phyloP scores from a whole-genome alignment of 2,888 invertebrate species.

The Drosophila pseudotalamancana region DNA sequence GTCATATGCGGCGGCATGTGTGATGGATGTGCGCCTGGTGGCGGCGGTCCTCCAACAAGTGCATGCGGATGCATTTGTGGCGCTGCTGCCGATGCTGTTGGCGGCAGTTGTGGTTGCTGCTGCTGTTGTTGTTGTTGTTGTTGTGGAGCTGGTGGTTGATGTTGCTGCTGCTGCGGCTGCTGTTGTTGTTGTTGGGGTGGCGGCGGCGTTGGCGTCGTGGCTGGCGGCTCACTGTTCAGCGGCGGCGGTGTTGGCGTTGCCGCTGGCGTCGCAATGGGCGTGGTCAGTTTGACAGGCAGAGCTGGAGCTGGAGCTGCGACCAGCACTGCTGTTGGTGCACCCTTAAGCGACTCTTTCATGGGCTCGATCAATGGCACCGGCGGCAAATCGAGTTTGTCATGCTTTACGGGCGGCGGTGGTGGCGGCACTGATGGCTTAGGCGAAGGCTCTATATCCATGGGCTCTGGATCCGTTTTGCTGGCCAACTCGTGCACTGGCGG shows the following conservation, averaged over 20 bases:
- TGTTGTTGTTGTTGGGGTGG: constrained; percentile 38
- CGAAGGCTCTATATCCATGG: constrained; percentile 82
- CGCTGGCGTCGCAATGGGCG: constrained; percentile 53
- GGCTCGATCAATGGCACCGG: constrained; percentile 22
- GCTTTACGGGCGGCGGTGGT: constrained; percentile 67
- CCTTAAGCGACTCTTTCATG: constrained; percentile 30
- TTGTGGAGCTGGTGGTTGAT: not conserved
- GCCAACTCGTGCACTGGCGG: constrained; percentile 67
- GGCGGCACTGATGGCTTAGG: constrained; percentile 81
- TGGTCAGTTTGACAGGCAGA: constrained; percentile 39
- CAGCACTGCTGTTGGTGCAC: constrained; percentile 27
- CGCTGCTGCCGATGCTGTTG: constrained; percentile 2
- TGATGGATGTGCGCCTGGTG: constrained; percentile 77
- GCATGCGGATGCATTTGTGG: constrained; percentile 83
- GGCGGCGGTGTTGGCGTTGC: constrained; percentile 44
- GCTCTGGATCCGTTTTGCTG: constrained; percentile 83
- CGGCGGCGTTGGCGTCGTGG: constrained; percentile 85
- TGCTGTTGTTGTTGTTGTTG: constrained; percentile 79
- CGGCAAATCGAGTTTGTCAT: constrained; percentile 64
- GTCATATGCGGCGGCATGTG: constrained; percentile 82
- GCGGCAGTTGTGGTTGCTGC: not conserved
- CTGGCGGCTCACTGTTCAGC: constrained; percentile 40
- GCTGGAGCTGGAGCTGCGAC: constrained; percentile 34
- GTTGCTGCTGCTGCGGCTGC: constrained; percentile 34
- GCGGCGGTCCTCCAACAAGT: constrained; percentile 53